Evolutionary conservation across 1,140 invertebrate species (phyloP).

Genomic region (Hylaeus volcanicus): DNA sequence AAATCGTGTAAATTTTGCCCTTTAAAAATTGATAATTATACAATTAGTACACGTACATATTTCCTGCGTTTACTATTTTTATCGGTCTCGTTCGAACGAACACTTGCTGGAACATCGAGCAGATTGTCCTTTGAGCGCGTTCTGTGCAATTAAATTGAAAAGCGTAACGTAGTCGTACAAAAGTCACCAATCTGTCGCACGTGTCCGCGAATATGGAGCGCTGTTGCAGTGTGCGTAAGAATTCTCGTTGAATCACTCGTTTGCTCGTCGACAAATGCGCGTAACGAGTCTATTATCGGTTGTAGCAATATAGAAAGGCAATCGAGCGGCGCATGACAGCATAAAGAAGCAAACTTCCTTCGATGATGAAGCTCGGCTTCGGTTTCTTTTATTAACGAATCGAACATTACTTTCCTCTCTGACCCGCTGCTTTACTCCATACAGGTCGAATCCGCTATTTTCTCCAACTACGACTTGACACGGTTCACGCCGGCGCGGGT

Average conservation of each 20-base stretch:
- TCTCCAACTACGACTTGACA: too few relatives aligned
- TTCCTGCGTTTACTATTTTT: too few relatives aligned
- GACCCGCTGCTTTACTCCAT: too few relatives aligned
- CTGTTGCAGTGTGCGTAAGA: not conserved
- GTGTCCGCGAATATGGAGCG: conserved; percentile 8
- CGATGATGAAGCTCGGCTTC: too few relatives aligned
- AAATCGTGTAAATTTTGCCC: too few relatives aligned
- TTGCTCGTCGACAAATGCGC: conserved; percentile 24
- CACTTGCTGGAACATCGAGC: not conserved
- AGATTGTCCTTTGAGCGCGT: not conserved
- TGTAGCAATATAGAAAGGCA: conserved; percentile 23
- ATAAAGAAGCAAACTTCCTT: not conserved
- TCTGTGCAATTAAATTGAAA: too few relatives aligned
- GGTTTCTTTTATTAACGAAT: not conserved
- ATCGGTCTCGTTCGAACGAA: not conserved
- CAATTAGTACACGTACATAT: too few relatives aligned
- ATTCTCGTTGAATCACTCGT: conserved; percentile 27
- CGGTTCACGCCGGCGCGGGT: too few relatives aligned
- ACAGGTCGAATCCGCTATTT: too few relatives aligned
- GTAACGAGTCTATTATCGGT: conserved; percentile 46
- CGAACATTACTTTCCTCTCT: too few relatives aligned
- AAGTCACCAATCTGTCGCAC: not conserved
- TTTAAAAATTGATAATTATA: too few relatives aligned
- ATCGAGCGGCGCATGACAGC: not conserved
- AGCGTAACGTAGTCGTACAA: not conserved